Conservation (phyloP, 2,888 invertebrate species). For the Timema cristinae region DNA sequence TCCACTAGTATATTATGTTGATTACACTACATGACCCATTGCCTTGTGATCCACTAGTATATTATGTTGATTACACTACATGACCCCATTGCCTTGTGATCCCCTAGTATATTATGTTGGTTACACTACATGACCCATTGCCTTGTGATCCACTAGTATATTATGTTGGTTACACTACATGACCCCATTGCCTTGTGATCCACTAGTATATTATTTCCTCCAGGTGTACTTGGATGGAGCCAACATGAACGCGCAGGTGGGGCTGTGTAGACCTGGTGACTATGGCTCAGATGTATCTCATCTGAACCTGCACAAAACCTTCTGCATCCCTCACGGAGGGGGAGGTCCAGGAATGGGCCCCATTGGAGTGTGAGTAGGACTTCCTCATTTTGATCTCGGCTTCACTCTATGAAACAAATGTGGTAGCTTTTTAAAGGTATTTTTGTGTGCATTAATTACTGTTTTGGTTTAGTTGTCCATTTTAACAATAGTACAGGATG, state of each 20-base stretch:
- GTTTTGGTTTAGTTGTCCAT: not conserved
- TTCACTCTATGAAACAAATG: not conserved
- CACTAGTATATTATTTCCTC: too few species aligned
- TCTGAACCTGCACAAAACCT: constrained; percentile 97
- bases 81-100: too few species aligned
- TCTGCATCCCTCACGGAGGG: constrained; percentile 98
- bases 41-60: too few species aligned
- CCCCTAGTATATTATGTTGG: too few species aligned
- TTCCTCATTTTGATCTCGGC: not conserved
- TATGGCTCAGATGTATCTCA: constrained; percentile 99
- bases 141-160: too few species aligned
- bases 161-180: too few species aligned
- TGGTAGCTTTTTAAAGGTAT: not conserved
- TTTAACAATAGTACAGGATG: not conserved
- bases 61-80: too few species aligned
- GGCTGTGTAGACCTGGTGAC: constrained; percentile 95
- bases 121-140: too few species aligned
- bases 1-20: too few species aligned
- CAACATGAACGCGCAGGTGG: constrained; percentile 99
- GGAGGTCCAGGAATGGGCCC: constrained; percentile 99
- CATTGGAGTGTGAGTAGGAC: constrained; percentile 82
- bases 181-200: too few species aligned
- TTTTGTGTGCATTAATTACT: not conserved
- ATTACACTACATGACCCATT: too few species aligned
- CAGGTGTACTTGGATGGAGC: constrained; percentile 97